Evolutionary conservation across 2,888 invertebrate species (phyloP).

Genomic region (Cheiracanthium punctorium): DNA sequence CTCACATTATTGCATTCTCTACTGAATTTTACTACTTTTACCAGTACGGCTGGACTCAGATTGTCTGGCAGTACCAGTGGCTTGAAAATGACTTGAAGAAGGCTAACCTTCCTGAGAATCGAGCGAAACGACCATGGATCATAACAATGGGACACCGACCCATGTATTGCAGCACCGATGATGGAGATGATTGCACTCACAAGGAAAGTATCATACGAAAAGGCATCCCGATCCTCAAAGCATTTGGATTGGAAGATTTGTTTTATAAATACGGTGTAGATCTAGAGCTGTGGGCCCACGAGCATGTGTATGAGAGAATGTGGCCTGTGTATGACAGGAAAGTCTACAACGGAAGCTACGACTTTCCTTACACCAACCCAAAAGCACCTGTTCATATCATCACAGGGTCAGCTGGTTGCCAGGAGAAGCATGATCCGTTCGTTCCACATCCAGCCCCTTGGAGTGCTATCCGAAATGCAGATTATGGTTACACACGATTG

Average conservation of each 20-base stretch:
- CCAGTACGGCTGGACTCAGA: constrained; percentile 87
- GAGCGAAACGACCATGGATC: constrained; percentile 86
- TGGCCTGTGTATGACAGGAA: constrained; percentile 91
- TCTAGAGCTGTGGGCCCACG: constrained; percentile 96
- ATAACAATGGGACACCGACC: constrained; percentile 89
- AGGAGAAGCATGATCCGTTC: constrained; percentile 87
- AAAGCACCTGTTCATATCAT: constrained; percentile 93
- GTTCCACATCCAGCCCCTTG: constrained; percentile 81
- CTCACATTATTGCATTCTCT: constrained; percentile 92
- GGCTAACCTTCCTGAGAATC: constrained; percentile 85
- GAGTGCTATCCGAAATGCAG: constrained; percentile 89
- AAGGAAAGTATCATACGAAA: constrained; percentile 69
- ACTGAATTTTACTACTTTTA: constrained; percentile 96
- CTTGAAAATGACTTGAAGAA: constrained; percentile 86
- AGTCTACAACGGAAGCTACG: constrained; percentile 80
- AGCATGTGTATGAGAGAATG: constrained; percentile 96
- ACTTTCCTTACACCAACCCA: constrained; percentile 84
- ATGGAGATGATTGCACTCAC: constrained; percentile 84
- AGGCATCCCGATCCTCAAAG: constrained; percentile 50
- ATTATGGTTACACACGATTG: constrained; percentile 95
- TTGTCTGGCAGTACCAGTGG: constrained; percentile 90
- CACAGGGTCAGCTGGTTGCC: constrained; percentile 80
- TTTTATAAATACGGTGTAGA: constrained; percentile 94
- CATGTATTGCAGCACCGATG: constrained; percentile 92
- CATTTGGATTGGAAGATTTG: constrained; percentile 83